phyloP scores from a whole-genome alignment of 2,797 vertebrate genomes.

The Sebastes vulpes region DNA sequence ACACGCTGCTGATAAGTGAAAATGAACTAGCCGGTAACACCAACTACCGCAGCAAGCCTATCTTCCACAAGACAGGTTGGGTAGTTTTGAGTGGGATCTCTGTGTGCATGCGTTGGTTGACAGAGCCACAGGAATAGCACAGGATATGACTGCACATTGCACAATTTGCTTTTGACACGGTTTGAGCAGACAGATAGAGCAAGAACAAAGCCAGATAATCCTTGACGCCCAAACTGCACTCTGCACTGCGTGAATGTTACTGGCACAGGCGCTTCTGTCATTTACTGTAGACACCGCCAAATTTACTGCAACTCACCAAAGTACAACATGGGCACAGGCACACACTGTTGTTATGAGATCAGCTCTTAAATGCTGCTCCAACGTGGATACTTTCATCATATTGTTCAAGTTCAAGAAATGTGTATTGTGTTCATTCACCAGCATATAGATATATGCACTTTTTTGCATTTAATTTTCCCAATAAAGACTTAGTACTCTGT shows the following conservation, averaged over 20 bases:
- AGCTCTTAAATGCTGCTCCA: not conserved
- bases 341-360: not conserved
- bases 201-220: conserved; percentile 25
- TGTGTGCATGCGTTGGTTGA: not conserved
- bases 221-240: not conserved
- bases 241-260: not conserved
- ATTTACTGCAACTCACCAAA: not conserved
- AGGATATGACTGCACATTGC: not conserved
- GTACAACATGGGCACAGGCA: not conserved
- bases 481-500: not conserved
- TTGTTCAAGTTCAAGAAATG: not conserved
- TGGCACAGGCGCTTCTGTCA: not conserved
- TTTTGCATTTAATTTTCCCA: not conserved
- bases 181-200: not conserved
- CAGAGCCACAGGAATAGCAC: not conserved
- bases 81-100: not conserved
- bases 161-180: conserved; percentile 4
- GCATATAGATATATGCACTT: not conserved
- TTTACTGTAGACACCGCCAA: no score
- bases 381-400: not conserved
- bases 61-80: not conserved
- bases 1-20: no score
- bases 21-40: no score
- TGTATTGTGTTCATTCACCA: not conserved
- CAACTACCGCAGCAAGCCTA: no score